Evolutionary conservation across 1,140 invertebrate genomes (phyloP), one percentile per base, ranked within the genome.

Genomic region (Caerostris darwini): DNA sequence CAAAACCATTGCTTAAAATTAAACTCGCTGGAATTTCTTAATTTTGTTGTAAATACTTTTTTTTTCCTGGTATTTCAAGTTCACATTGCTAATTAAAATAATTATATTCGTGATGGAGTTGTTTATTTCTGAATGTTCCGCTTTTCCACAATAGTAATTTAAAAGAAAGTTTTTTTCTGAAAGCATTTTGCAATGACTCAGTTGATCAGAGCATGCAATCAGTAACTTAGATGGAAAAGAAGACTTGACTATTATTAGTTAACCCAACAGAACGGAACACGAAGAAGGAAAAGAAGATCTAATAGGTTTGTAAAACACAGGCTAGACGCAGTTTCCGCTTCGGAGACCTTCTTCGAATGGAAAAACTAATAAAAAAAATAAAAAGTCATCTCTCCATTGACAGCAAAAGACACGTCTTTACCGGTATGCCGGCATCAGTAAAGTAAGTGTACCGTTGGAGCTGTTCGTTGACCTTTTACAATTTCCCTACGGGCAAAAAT

Each of bases 401-500:
- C 82, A 85, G 19, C 54, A 54, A 7, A 85, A 85, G 82, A 85
- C 82, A 58, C 57, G 19, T 85, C 54, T 85, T 56, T 12, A 85
- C 54, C 82, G 54, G 71, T 77, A 53, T 77, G 71, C 34, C 71
- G 71, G 71, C 71, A 77, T 77, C 71, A 5, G 14, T 50, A 2
- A 57, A 58, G n/a, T n/a, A 58, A 83, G 53, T 53, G 82, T 57
- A 83, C 82, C 82, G 82, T 85, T 85, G 19, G 57, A 85, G 56
- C 54, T 85, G 82, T 85, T 85, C 90, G 61, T 92, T 92, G 90
- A 92, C 90, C 90, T 50, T 92, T 81, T 59, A 3, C 57, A 17
- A 92, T 50, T 59, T 53, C 53, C 81, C 90, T 61, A 85, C 54
- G 17, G 90, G 90, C 90, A 64, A 85, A 34, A 67, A 19, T 53